Evolutionary conservation across 2,888 invertebrate genomes (phyloP), one percentile per base, ranked within the genome.

Genomic region (Amphipoea lucens): DNA sequence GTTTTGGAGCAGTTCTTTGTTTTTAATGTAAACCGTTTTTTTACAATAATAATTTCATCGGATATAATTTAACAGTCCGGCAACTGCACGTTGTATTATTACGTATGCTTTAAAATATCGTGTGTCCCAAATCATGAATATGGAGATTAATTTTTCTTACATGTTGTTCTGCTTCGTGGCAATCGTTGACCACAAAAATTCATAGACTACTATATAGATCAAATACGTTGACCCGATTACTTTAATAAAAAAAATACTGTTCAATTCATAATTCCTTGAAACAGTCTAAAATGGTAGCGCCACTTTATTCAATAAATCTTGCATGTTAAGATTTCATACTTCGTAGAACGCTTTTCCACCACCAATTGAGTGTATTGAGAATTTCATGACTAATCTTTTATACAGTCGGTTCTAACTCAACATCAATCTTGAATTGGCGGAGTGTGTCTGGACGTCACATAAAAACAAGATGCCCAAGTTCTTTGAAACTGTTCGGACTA

Each of bases 331-430:
- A 76, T 76, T 81, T 71, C 77, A 68, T 68, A 74, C 29, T 88
- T 88, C 88, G 72, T 72, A 77, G 89, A 89, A 88, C 54, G 73
- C 57, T 85, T 81, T 79, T 76, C 79, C 77, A 48, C 87, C 81
- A 85, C 72, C 78, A 82, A 87, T 87, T 76, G 76, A 74, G 83
- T 68, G 84, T 84, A 88, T 89, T 76, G 80, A 54, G 71, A 87
- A 85, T 78, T 68, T 45, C 62, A 84, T 89, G 89, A 88, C 81
- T 89, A 89, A 89, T 82, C 71, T 79, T 77, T 67, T 78, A 36
- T 36, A 74, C 88, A 86, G 78, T 83, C 75, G 70, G 45, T 73
- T 86, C 69, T 74, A 87, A 87, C 40, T 63, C 78, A 69, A 77
- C 62, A 79, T 74, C 63, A 74, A 78, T 83, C 57, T 81, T 48